These are phyloP conservation scores for Conus canariensis DNA, from an alignment of 2,888 invertebrate genomes.

Conservation along the genomic window DNA sequence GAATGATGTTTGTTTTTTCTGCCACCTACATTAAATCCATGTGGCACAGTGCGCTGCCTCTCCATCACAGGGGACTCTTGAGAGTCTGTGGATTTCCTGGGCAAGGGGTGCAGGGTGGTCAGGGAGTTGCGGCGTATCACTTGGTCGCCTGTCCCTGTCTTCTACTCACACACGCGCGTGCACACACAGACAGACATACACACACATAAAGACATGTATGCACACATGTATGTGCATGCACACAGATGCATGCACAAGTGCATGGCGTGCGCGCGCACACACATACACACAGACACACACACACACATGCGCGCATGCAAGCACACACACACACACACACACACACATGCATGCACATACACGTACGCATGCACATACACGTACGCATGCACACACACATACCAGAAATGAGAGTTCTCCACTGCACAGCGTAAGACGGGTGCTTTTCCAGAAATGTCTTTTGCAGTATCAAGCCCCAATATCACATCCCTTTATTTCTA, in stretches of 20 bases:
- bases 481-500: too few species aligned
- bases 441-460: too few species aligned
- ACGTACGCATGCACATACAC: background rate
- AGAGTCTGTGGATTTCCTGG: conserved; percentile 50
- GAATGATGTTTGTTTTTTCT: background rate
- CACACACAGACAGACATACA: background rate
- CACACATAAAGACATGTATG: background rate
- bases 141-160: conserved; percentile 68
- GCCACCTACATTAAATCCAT: conserved; percentile 74
- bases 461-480: too few species aligned
- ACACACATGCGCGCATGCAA: background rate
- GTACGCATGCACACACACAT: background rate
- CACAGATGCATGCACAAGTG: background rate
- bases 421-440: too few species aligned
- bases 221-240: background rate
- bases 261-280: background rate
- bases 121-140: conserved; percentile 75
- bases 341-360: background rate
- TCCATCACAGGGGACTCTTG: conserved; percentile 60
- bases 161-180: conserved; percentile 55
- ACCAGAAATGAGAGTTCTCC: background rate
- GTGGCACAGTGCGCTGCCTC: conserved; percentile 76
- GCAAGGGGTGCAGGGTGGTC: conserved; percentile 76
- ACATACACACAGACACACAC: background rate
- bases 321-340: background rate